Percentiles rank a stretch among this genome's conserved stretches.
phyloP scores from a whole-genome alignment of 2,113 vertebrate species.

The Arizona elegans region DNA sequence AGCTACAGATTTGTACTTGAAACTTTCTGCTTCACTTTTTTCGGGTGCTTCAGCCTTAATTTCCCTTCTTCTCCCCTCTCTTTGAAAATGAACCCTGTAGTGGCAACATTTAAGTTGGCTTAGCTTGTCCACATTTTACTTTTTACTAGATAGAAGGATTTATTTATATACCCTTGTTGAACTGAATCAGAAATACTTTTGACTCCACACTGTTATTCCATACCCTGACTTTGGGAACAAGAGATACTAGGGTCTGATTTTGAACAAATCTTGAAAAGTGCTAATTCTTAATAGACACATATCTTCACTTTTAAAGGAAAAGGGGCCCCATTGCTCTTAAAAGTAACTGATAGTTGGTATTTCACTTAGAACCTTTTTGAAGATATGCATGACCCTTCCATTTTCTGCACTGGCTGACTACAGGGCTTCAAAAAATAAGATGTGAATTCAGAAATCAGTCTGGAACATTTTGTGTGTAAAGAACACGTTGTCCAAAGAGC shows the following conservation, averaged over 20 bases:
- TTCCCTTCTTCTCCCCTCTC: too few relatives aligned
- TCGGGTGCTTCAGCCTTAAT: neutral
- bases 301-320: neutral
- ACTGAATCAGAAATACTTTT: neutral
- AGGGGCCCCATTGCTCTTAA: neutral
- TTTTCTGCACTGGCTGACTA: neutral
- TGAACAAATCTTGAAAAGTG: neutral
- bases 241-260: neutral
- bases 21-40: neutral
- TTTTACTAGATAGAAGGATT: neutral
- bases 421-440: neutral
- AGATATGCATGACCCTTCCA: neutral
- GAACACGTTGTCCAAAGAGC: neutral
- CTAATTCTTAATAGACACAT: constrained; percentile 6
- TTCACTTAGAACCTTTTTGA: neutral
- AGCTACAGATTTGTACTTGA: neutral
- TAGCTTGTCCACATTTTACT: neutral
- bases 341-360: neutral
- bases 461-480: neutral
- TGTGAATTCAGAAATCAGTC: neutral
- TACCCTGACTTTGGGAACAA: neutral
- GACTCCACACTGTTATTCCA: neutral
- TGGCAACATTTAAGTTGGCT: neutral
- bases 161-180: neutral
- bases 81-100: neutral